Base-by-base conservation (phyloP, 1,140 invertebrate species). In the Prorops nasuta region DNA sequence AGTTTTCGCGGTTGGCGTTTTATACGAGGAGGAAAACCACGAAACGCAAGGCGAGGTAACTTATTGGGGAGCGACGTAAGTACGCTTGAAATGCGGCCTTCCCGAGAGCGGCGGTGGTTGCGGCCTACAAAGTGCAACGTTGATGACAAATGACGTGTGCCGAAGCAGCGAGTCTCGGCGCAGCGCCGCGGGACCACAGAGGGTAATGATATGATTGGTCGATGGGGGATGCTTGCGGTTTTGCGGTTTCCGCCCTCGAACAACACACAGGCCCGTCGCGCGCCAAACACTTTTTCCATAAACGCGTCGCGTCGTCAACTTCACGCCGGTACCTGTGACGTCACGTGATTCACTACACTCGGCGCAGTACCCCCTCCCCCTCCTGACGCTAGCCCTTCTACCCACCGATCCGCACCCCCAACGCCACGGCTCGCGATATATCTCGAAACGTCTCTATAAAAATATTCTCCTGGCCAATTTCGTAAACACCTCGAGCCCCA, bases 161-260 rank as follows among this genome's bases (percentile, higher is more conserved):
- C 51, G 50, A 71, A 74, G 67, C 71, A 73, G 72, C n/a, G n/a
- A n/a, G 73, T 75, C 71, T 74, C 69, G 62, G 65, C 62, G 67
- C 68, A 69, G 67, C 62, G 67, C 68, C 69, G 67, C 63, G 58
- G 60, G 48, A 72, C 71, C 71, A 66, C 72, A 76, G 42, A 70
- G 69, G 69, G 66, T 76, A 77, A 77, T 74, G 69, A 75, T 76
- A 75, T 75, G 75, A 77, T 76, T 76, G 74, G 65, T 58, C 56
- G 67, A 72, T 65, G 65, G 60, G 58, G 69, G 67, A 74, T 67
- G 49, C 65, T 62, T 76, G 72, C 55, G 73, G 73, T 76, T 74
- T 76, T 76, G 74, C 41, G 75, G 75, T 76, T 76, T 76, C 65
- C 72, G 69, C 64, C 60, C 54, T 60, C 54, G 48, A 58, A 45